These are phyloP conservation scores for Geococcyx californianus DNA, from an alignment of 2,113 vertebrate genomes.

Conservation along the genomic window DNA sequence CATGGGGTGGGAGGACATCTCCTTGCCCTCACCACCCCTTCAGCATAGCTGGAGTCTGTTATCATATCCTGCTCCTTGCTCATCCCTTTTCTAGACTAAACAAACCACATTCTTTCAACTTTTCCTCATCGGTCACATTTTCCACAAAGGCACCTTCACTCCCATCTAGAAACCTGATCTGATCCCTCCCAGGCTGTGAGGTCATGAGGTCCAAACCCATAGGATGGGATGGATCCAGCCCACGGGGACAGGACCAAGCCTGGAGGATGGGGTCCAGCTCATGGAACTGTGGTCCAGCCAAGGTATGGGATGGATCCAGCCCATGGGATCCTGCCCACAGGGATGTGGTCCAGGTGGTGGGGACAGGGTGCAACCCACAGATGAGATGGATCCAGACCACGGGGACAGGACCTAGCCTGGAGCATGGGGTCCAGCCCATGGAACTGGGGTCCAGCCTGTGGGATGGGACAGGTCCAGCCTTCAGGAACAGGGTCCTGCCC, in stretches of 20 bases:
- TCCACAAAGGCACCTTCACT: not conserved
- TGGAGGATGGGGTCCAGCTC: too few relatives aligned
- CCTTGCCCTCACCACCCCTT: not conserved
- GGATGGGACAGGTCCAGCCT: too few relatives aligned
- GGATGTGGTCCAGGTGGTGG: too few relatives aligned
- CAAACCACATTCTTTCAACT: not conserved
- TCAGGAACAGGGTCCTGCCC: too few relatives aligned
- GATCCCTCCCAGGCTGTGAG: not conserved
- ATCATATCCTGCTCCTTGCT: not conserved
- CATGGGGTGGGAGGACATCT: not conserved
- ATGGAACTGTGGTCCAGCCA: not conserved
- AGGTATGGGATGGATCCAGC: not conserved
- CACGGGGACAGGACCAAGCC: too few relatives aligned
- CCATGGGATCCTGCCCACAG: not conserved
- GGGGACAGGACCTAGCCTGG: not conserved
- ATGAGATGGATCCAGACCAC: not conserved
- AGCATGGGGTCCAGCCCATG: too few relatives aligned
- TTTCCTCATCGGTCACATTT: not conserved
- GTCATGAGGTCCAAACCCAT: not conserved
- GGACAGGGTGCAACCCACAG: too few relatives aligned
- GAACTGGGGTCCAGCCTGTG: too few relatives aligned
- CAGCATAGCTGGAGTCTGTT: not conserved
- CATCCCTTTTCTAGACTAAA: not conserved
- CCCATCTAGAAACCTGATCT: not conserved
- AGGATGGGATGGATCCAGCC: not conserved